phyloP scores from a whole-genome alignment of 2,888 invertebrate species.

The Pandemis cinnamomeana region DNA sequence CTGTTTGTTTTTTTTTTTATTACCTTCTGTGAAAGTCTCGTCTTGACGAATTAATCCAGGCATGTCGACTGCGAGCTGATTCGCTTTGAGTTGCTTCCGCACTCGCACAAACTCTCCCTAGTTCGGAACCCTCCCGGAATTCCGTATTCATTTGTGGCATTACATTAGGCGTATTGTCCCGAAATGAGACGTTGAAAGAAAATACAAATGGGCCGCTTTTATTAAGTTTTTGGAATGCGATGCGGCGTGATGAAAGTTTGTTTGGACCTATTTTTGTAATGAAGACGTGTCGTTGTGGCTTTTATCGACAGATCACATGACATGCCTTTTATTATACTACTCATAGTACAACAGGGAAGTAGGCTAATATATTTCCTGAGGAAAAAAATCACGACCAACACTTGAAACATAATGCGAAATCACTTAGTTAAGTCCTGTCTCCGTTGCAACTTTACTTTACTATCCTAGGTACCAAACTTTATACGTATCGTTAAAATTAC shows the following conservation, averaged over 20 bases:
- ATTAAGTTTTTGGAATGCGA: slow-evolving; percentile 64
- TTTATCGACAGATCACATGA: not conserved
- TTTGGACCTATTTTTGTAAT: slow-evolving; percentile 50
- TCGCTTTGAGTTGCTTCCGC: slow-evolving; percentile 63
- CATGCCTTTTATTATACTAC: not conserved
- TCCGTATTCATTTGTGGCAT: slow-evolving; percentile 78
- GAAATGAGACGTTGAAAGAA: slow-evolving; percentile 72
- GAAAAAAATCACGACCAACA: not conserved
- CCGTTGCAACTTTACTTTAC: no score
- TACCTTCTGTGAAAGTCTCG: slow-evolving; percentile 61
- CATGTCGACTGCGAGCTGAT: slow-evolving; percentile 58
- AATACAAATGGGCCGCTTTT: slow-evolving; percentile 68
- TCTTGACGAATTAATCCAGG: slow-evolving; percentile 72
- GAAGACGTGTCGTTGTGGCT: not conserved
- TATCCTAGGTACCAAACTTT: no score
- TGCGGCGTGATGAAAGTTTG: slow-evolving; percentile 54
- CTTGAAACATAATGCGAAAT: not conserved
- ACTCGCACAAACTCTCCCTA: slow-evolving; percentile 56
- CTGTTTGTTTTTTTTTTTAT: slow-evolving; percentile 65
- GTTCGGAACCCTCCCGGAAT: slow-evolving; percentile 68
- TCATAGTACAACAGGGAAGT: not conserved
- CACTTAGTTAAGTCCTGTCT: no score
- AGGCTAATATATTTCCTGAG: not conserved
- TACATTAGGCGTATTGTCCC: slow-evolving; percentile 77
- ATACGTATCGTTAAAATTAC: no score